Evolutionary conservation across 1,140 invertebrate genomes (phyloP), one percentile per base, ranked within the genome.

Genomic region (Zelostemma sp.): DNA sequence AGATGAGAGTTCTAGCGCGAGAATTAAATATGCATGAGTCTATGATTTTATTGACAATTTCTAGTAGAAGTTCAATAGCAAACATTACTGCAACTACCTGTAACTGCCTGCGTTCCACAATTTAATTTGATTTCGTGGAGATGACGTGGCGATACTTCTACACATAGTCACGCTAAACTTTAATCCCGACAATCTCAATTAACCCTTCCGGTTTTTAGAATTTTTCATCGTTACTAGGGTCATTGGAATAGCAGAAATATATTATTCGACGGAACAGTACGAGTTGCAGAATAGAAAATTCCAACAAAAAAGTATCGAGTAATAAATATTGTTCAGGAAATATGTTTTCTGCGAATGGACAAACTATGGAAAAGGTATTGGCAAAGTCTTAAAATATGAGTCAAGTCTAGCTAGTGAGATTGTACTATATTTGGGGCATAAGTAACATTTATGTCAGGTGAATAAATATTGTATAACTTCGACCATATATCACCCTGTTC

Each of bases 41-140:
- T 56, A 58, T 6, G n/a, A 61, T 61, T 65, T 61, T 65, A 65
- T 61, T 65, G 68, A 65, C 47, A 58, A 48, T 61, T 57, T 61
- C 43, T 33, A 17, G 38, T 48, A 61, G 64, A 61, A 64, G 25
- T 40, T 40, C n/a, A 46, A 60, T 60, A 33, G 50, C 11, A 16
- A 16, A 60, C 51, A 63, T 69, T 63, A 64, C 64, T 65, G 57
- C 51, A 47, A 47, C 28, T 47, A 48, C 17, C 51, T 55, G 40
- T 53, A 61, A 58, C 61, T 50, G 38, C 31, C 50, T 31, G 40
- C 15, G 35, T 28, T 11, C 47, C 53, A 49, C 57, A 38, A 47
- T 70, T 70, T 64, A 61, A 70, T 70, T 70, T 65, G 61, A 70
- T 70, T 70, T 70, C 57, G 61, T 57, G 40, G 53, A 57, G 68